Evolutionary conservation across 1,140 invertebrate species (phyloP).

Genomic region (Heliconius nattereri): DNA sequence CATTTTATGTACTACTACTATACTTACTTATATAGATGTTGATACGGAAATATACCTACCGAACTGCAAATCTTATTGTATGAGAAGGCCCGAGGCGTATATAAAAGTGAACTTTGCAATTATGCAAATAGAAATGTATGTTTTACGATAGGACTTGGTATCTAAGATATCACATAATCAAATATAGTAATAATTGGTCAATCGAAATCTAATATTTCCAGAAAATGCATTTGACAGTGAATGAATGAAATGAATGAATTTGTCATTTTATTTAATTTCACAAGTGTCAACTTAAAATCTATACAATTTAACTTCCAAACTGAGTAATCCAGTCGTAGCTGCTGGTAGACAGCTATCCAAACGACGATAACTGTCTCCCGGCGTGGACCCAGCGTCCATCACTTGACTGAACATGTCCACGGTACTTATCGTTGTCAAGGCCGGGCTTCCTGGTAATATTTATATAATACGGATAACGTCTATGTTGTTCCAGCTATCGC

Average conservation of each 20-base stretch:
- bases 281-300: not conserved
- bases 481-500: slow-evolving; percentile 85
- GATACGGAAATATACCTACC: not conserved
- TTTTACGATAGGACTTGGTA: too few species aligned
- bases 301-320: slow-evolving; percentile 20
- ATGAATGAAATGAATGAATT: too few species aligned
- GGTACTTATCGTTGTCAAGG: slow-evolving; percentile 47
- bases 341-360: slow-evolving; percentile 50
- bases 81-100: not conserved
- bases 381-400: slow-evolving; percentile 43
- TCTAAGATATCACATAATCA: too few species aligned
- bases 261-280: too few species aligned
- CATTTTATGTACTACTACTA: slow-evolving; percentile 34
- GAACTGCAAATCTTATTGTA: not conserved
- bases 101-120: not conserved
- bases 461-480: slow-evolving; percentile 52
- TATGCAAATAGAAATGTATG: too few species aligned
- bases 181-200: too few species aligned
- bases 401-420: slow-evolving; percentile 54
- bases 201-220: too few species aligned
- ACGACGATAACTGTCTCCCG: slow-evolving; percentile 46
- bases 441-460: slow-evolving; percentile 54
- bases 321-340: slow-evolving; percentile 33
- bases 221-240: too few species aligned
- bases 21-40: not conserved